These are phyloP conservation scores for Pseudocheirus occidentalis DNA, from an alignment of 2,797 vertebrate species.

Conservation along the genomic window DNA sequence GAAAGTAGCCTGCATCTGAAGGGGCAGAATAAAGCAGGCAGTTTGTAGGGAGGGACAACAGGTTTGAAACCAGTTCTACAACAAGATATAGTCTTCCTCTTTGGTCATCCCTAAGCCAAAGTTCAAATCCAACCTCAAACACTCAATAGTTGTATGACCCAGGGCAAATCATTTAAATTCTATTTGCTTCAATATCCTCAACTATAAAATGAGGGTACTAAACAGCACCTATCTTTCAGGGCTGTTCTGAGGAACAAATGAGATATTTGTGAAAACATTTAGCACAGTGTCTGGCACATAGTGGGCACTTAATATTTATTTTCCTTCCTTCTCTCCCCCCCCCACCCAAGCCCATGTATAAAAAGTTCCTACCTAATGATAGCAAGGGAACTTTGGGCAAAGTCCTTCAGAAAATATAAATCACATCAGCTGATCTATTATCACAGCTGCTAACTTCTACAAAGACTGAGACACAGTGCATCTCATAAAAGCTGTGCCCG, in stretches of 20 bases:
- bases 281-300: neutral
- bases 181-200: neutral
- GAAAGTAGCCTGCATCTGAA: neutral
- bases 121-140: neutral
- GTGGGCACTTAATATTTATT: neutral
- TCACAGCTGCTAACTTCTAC: slow-evolving; percentile 17
- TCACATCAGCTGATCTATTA: neutral
- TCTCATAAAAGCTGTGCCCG: neutral
- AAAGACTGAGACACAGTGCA: neutral
- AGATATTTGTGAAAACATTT: neutral
- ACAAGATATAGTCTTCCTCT: neutral
- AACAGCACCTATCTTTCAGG: neutral
- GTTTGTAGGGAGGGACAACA: neutral
- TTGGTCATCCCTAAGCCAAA: neutral
- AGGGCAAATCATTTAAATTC: neutral
- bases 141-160: neutral
- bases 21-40: neutral
- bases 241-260: neutral
- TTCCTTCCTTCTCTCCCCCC: neutral
- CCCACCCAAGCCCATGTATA: neutral
- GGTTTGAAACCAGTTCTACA: neutral
- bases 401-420: neutral
- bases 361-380: neutral
- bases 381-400: neutral
- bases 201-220: neutral